These are phyloP conservation scores for Nomada fabriciana DNA, from an alignment of 2,888 invertebrate species.

Conservation along the genomic window DNA sequence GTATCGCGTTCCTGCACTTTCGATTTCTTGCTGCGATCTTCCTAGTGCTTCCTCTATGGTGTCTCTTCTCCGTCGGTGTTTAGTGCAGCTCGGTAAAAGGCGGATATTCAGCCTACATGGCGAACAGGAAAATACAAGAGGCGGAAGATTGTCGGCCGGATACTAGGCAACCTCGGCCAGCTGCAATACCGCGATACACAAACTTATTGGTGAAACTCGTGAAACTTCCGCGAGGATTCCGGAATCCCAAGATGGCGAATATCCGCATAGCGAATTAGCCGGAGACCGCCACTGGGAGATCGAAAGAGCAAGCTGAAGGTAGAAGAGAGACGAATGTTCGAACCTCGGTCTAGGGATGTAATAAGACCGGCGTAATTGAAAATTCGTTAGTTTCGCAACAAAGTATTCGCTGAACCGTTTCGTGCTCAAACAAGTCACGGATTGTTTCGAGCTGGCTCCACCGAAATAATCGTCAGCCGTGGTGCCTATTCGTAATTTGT, in stretches of 20 bases:
- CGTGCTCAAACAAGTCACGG: not conserved
- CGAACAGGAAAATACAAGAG: slow-evolving; percentile 10
- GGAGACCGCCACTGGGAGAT: slow-evolving; percentile 48
- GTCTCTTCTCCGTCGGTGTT: not conserved
- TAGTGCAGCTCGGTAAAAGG: slow-evolving; percentile 19
- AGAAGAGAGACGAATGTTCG: not conserved
- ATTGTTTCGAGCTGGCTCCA: not conserved
- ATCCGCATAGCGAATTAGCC: slow-evolving; percentile 71
- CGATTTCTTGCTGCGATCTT: not conserved
- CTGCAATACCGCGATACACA: slow-evolving; percentile 79
- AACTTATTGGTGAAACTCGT: slow-evolving; percentile 74
- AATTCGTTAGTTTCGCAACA: not conserved
- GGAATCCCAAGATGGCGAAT: slow-evolving; percentile 75
- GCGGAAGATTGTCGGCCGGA: slow-evolving; percentile 59
- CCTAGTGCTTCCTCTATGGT: too few species aligned
- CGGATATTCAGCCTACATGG: not conserved
- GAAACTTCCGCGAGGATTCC: slow-evolving; percentile 71
- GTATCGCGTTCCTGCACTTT: not conserved
- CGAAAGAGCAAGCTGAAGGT: slow-evolving; percentile 4
- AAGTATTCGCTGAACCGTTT: not conserved
- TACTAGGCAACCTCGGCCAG: slow-evolving; percentile 72
- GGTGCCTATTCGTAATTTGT: slow-evolving; percentile 55
- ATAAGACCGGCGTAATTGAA: not conserved
- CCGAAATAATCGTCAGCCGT: slow-evolving; percentile 1
- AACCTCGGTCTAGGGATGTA: too few species aligned